Evolutionary conservation across 2,797 vertebrate genomes (phyloP).

Genomic region (Graptemys geographica): DNA sequence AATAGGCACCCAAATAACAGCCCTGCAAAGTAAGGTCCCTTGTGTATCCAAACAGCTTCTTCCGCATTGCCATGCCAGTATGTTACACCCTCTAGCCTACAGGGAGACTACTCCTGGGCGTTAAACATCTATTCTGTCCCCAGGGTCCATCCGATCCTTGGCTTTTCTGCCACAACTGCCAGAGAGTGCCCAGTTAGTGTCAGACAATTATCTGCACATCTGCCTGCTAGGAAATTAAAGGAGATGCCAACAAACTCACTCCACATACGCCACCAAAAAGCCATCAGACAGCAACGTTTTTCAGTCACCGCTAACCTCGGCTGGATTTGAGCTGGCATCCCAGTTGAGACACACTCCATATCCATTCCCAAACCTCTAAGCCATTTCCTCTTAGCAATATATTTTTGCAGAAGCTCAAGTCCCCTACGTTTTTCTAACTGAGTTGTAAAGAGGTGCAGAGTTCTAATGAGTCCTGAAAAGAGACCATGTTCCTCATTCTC

Average conservation of each 20-base stretch:
- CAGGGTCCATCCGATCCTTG: neutral
- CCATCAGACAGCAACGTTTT: neutral
- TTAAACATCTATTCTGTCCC: neutral
- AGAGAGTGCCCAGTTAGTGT: neutral
- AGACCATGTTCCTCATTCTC: neutral
- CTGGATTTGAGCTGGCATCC: neutral
- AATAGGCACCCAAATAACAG: neutral
- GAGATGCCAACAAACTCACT: neutral
- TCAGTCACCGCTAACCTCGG: fast-evolving
- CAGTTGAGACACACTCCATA: neutral
- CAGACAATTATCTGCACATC: fast-evolving
- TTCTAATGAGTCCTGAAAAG: neutral
- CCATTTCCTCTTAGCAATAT: neutral
- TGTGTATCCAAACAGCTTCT: neutral
- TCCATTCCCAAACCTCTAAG: neutral
- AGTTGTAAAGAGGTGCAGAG: conserved; percentile 19
- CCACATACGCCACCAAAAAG: neutral
- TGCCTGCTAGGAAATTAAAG: neutral
- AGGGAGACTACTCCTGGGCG: neutral
- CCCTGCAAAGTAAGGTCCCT: neutral
- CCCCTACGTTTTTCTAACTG: neutral
- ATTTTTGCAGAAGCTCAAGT: fast-evolving
- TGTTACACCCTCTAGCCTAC: neutral
- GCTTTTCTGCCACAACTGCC: neutral
- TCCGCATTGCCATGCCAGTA: neutral